Evolutionary conservation across 1,140 invertebrate species (phyloP).

Genomic region (Sweltsa coloradensis): DNA sequence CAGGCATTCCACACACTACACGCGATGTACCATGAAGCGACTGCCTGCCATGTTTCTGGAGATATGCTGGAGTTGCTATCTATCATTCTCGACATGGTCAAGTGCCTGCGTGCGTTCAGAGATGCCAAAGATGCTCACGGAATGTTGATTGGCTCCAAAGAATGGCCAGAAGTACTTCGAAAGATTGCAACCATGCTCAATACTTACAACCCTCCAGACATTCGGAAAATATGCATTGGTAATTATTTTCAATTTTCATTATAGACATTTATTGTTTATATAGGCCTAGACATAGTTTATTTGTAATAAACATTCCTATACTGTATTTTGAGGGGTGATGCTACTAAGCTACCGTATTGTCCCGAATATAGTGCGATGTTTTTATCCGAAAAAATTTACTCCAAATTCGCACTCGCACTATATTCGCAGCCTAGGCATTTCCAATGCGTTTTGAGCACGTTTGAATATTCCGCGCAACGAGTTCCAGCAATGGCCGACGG

Average conservation of each 20-base stretch:
- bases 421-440: too few species aligned
- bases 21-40: constrained; percentile 89
- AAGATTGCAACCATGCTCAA: constrained; percentile 79
- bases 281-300: too few species aligned
- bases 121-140: constrained; percentile 51
- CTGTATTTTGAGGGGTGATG: too few species aligned
- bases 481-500: too few species aligned
- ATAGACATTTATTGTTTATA: too few species aligned
- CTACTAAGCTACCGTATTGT: too few species aligned
- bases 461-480: too few species aligned
- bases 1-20: constrained; percentile 79
- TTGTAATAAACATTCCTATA: too few species aligned
- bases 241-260: constrained; percentile 17
- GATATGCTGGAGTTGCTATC: constrained; percentile 73
- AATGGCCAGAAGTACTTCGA: constrained; percentile 70
- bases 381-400: too few species aligned
- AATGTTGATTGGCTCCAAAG: constrained; percentile 55
- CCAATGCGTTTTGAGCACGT: too few species aligned
- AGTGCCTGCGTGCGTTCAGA: constrained; percentile 49
- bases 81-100: constrained; percentile 58
- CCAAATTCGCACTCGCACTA: too few species aligned
- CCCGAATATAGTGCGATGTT: too few species aligned
- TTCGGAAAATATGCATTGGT: constrained; percentile 67
- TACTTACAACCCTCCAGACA: constrained; percentile 78
- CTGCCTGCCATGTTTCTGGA: constrained; percentile 71